Base-by-base conservation (phyloP, 1,140 invertebrate genomes). In the Lysiphlebus fabarum region DNA sequence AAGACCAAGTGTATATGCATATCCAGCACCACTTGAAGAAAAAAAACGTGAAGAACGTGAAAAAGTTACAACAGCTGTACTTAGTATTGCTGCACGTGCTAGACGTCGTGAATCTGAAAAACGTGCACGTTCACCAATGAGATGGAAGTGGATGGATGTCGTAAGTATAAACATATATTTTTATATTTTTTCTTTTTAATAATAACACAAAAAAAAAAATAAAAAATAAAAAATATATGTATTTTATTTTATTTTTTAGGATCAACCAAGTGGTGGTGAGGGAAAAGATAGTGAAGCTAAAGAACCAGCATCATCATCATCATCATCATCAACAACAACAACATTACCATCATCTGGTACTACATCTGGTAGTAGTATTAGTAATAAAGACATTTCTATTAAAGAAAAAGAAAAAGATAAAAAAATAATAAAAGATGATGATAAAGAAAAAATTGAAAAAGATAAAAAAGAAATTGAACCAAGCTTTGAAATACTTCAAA, bases 31-130 rank as follows among this genome's bases (percentile, higher is more conserved):
- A 0, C 78, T 99, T 17, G 97, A 99, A 82, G 96, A 99, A 71
- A 98, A 98, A 80, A 98, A 98, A 79, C 91, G 95, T 47, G 95
- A 98, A 71, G 94, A 98, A 76, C 86, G 93, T 7, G 95, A 98
- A 70, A 92, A 95, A 69, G 93, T 96, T 9, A 95, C 96, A 38
- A 99, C 96, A 12, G 97, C 96, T 7, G 93, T 99, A 4, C 82
- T 99, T 14, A 98, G 95, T 70, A 98, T 98, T 66, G 97, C 97
- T 0, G 94, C 94, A 1, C 87, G 93, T 63, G 89, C 93, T 66
- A 85, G 91, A 62, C 87, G 93, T 61, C 86, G 91, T 26, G 89
- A 92, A 62, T 82, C 82, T 5, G 84, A 86, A 50, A 75, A 82
- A 50, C 82, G 82, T 41, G 80, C 81, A 49, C 81, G 82, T 10